Base-by-base conservation (phyloP, 2,113 vertebrate genomes). In the Austrofundulus limnaeus region DNA sequence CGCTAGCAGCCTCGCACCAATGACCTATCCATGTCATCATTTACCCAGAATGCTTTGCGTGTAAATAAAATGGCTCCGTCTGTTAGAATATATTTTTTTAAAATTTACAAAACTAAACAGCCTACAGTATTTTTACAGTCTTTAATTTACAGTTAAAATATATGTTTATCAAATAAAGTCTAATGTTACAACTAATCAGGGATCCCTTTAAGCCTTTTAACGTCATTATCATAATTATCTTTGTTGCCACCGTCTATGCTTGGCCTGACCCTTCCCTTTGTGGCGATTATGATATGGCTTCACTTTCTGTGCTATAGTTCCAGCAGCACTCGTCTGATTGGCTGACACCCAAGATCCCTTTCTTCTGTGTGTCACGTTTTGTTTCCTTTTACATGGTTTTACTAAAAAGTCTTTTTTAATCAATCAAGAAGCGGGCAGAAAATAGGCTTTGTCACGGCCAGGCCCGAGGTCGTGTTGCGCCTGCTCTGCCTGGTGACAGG, bases 351-450 rank as follows among this genome's bases (percentile, higher is more conserved):
- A 3, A 45, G 54, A 54, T 75, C 86, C 90, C 80, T 65, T 5
- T 93, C 94, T 94, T 77, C 86, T 76, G 75, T 55, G 72, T 90
- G 90, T 88, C 84, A 90, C 79, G 85, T 89, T 92, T 86, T 94
- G 92, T 91, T 84, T 94, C 92, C 94, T 94, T 95, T 94, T 96
- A 98, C 96, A 96, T 95, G 95, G 94, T 97, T 97, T 98, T 95
- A 89, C 95, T 95, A 93, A 96, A 98, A 98, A 96, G 95, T 98
- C 81, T 69, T 87, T 97, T 98, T 98, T 97, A 97, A 99, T 99
- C 97, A 97, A 98, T 99, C 97, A 99, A 96, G 93, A 92, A 93
- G 93, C 91, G 92, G 94, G 94, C 95, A 98, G 95, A 98, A 98
- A 98, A 98, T 97, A 94, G 95, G 96, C 95, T 98, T 95, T 95